Evolutionary conservation across 2,113 vertebrate species (phyloP).

Genomic region (Pterocles orientalis): DNA sequence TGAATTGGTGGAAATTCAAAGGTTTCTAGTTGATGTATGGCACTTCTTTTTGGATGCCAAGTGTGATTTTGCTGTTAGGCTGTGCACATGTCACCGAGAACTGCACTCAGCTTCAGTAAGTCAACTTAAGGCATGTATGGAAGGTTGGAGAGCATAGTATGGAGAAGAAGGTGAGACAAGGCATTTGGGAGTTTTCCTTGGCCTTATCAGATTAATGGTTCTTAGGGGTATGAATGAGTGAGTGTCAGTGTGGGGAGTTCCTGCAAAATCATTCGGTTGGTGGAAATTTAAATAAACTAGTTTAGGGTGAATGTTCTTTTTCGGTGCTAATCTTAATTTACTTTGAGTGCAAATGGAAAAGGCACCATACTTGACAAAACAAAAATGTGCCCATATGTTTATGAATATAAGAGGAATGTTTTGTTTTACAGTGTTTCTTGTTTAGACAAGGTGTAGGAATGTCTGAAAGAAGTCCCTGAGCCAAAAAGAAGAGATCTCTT

Average conservation of each 20-base stretch:
- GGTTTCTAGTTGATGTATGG: not conserved
- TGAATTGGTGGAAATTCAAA: not conserved
- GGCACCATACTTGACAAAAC: not conserved
- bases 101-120: not conserved
- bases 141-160: not conserved
- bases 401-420: not conserved
- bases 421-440: not conserved
- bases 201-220: not conserved
- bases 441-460: not conserved
- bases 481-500: not conserved
- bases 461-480: not conserved
- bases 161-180: not conserved
- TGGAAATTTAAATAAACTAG: not conserved
- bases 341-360: not conserved
- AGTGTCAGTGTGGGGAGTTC: not conserved
- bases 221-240: not conserved
- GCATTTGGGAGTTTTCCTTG: not conserved
- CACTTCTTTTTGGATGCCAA: not conserved
- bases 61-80: not conserved
- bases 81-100: accelerated
- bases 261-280: not conserved
- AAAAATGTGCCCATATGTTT: not conserved
- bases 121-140: not conserved
- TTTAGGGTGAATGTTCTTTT: not conserved
- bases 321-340: not conserved